A percentile compares a stretch with the other conserved stretches of the same genome.
Conservation (phyloP, 37 sponge, comb jelly and placozoan genomes). For the Cliona cf. orientalis region DNA sequence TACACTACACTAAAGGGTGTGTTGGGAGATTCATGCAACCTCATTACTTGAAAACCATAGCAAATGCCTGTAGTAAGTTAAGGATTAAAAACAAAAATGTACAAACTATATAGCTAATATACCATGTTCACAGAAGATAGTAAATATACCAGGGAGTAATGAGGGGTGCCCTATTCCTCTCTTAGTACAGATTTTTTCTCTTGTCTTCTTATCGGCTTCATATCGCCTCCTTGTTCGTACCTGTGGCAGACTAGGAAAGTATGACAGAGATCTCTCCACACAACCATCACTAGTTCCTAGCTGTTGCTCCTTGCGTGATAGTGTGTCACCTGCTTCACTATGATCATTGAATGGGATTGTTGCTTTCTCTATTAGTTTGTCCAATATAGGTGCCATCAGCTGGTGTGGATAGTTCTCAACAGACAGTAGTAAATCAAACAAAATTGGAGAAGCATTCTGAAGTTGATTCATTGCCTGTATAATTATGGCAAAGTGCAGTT, state of each 20-base stretch:
- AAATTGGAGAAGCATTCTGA: background rate
- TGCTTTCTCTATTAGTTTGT: background rate
- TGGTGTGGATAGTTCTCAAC: background rate
- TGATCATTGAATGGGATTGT: background rate
- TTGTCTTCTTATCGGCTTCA: conserved; percentile 17
- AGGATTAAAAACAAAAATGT: conserved; percentile 1
- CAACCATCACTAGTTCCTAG: too few species aligned
- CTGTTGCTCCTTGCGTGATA: too few species aligned
- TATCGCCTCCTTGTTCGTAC: conserved; percentile 27
- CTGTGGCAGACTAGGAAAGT: conserved; percentile 22
- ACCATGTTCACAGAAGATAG: conserved; percentile 52
- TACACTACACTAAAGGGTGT: conserved; percentile 36
- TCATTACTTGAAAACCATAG: conserved; percentile 57
- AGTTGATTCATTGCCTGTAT: background rate
- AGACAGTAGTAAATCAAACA: background rate
- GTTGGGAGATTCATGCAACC: conserved; percentile 37
- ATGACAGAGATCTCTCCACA: too few species aligned
- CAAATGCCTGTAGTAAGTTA: conserved; percentile 27
- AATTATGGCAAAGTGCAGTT: background rate
- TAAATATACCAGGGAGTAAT: conserved; percentile 42
- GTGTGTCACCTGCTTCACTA: background rate
- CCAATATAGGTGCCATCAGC: background rate
- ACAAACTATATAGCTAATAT: background rate
- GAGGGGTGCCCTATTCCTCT: conserved; percentile 24
- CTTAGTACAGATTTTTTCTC: conserved; percentile 13